Evolutionary conservation across 2,888 invertebrate species (phyloP).

Genomic region (Drosophila nr. fundita): DNA sequence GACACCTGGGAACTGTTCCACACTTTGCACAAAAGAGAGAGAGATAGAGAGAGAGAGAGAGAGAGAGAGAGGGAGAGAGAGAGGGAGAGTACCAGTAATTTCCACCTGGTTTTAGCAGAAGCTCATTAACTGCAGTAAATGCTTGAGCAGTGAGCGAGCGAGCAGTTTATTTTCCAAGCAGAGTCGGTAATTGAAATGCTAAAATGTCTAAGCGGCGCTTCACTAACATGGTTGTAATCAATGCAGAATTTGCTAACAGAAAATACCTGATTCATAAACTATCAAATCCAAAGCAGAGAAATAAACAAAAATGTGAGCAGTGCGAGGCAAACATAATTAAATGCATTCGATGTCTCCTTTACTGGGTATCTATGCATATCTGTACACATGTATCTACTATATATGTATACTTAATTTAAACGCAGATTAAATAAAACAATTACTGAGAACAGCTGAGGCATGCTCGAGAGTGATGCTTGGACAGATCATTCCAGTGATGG

Average conservation of each 20-base stretch:
- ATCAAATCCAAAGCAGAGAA: background rate
- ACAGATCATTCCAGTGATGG: background rate
- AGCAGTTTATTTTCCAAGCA: background rate
- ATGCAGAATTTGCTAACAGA: background rate
- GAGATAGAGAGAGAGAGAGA: background rate
- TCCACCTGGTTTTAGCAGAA: background rate
- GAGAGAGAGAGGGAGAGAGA: background rate
- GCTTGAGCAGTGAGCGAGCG: background rate
- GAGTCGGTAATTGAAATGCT: background rate
- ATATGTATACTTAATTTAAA: background rate
- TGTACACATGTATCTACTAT: background rate
- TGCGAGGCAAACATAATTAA: background rate
- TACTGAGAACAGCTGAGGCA: background rate
- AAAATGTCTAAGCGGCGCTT: background rate
- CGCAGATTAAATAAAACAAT: background rate
- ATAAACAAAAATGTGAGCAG: background rate
- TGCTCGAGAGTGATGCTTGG: no score
- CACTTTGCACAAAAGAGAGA: accelerated
- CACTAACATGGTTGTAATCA: background rate
- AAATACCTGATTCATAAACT: background rate
- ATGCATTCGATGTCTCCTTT: background rate
- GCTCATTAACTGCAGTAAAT: background rate
- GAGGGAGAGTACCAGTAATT: background rate
- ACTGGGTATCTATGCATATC: background rate
- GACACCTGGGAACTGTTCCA: background rate